Evolutionary conservation across 2,888 invertebrate genomes (phyloP).

Genomic region (Himalopsyche kuldschensis): DNA sequence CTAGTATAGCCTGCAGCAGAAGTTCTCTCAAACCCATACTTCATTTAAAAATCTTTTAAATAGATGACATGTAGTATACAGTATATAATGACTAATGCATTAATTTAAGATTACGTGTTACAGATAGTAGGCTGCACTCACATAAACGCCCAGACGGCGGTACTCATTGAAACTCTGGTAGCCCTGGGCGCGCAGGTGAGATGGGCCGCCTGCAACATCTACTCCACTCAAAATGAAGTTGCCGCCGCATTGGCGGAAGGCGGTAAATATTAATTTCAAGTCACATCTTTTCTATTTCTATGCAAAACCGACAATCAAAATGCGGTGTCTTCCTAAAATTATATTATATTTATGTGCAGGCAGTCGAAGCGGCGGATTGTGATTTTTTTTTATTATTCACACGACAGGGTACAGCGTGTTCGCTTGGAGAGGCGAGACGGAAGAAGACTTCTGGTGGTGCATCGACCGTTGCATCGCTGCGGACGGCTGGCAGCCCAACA

Average conservation of each 20-base stretch:
- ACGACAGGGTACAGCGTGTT: constrained; percentile 77
- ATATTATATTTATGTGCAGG: too few relatives aligned
- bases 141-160: constrained; percentile 98
- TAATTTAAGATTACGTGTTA: neutral
- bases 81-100: neutral
- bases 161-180: constrained; percentile 85
- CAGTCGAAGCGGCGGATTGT: too few relatives aligned
- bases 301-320: neutral
- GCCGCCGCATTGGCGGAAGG: constrained; percentile 94
- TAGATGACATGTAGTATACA: too few relatives aligned
- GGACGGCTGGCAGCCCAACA: constrained; percentile 95
- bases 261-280: constrained; percentile 44
- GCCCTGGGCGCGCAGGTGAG: constrained; percentile 89
- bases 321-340: neutral
- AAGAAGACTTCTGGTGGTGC: constrained; percentile 99
- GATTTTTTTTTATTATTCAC: too few relatives aligned
- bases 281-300: neutral
- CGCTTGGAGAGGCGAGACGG: constrained; percentile 96
- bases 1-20: too few relatives aligned
- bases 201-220: constrained; percentile 98
- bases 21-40: too few relatives aligned
- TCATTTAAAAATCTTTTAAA: too few relatives aligned
- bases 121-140: constrained; percentile 95
- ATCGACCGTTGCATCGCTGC: constrained; percentile 93
- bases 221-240: constrained; percentile 98